Evolutionary conservation across 2,797 vertebrate genomes (phyloP).

Genomic region (Acrossocheilus fasciatus): DNA sequence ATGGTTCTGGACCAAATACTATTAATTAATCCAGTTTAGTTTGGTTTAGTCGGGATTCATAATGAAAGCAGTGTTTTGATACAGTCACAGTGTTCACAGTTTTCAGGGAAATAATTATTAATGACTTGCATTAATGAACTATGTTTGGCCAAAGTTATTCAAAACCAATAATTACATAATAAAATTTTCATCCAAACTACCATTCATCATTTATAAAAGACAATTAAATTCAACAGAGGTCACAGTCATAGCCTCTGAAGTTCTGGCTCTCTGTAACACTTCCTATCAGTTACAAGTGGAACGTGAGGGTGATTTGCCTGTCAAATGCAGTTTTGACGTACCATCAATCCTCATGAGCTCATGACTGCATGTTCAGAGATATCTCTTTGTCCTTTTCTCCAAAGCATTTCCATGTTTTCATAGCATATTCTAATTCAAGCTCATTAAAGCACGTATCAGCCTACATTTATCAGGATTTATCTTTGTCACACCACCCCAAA

Average conservation of each 20-base stretch:
- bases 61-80: too few species aligned
- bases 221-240: conserved; percentile 6
- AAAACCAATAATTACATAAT: not conserved
- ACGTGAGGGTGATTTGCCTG: conserved; percentile 38
- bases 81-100: not conserved
- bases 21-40: not conserved
- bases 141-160: not conserved
- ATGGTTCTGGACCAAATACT: not conserved
- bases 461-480: conserved; percentile 51
- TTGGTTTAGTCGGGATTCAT: not conserved
- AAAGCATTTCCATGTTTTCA: conserved; percentile 39
- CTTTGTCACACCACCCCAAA: conserved; percentile 33
- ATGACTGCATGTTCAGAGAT: conserved; percentile 17
- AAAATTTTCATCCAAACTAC: not conserved
- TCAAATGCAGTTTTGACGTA: conserved; percentile 36
- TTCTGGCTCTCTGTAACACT: conserved; percentile 4
- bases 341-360: conserved; percentile 18
- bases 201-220: not conserved
- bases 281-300: conserved; percentile 41
- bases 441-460: conserved; percentile 45
- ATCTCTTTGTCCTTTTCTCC: conserved; percentile 23
- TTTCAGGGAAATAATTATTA: not conserved
- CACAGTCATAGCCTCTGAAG: not conserved
- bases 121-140: not conserved
- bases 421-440: conserved; percentile 39